Evolutionary conservation across 1,140 invertebrate genomes (phyloP).

Genomic region (Apis mellifera): DNA sequence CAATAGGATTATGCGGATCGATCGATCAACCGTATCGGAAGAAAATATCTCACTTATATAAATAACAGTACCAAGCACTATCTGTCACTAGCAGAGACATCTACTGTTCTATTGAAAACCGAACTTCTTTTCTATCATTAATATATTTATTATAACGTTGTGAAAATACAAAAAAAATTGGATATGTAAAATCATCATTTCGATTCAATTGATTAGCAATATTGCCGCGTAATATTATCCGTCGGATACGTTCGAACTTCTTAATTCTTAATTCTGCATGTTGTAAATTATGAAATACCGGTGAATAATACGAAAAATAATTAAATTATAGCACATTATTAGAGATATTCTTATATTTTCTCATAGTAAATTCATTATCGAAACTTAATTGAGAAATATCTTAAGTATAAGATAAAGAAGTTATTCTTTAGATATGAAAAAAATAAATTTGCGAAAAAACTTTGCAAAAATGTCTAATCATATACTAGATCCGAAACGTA

Average conservation of each 20-base stretch:
- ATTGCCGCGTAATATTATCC: not conserved
- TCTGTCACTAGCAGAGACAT: conserved; percentile 7
- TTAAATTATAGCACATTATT: not conserved
- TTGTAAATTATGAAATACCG: too few relatives aligned
- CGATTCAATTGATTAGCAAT: not conserved
- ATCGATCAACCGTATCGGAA: conserved; percentile 22
- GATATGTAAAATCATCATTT: too few relatives aligned
- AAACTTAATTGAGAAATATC: not conserved
- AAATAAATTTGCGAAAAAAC: not conserved
- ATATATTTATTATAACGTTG: too few relatives aligned
- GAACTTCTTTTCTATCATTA: too few relatives aligned
- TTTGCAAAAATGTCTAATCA: not conserved
- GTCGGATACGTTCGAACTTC: conserved; percentile 20
- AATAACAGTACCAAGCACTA: conserved; percentile 19
- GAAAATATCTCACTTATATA: conserved; percentile 28
- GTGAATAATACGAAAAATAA: not conserved
- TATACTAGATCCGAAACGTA: not conserved
- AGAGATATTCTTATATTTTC: not conserved
- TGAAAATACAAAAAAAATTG: not conserved
- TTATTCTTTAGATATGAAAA: too few relatives aligned
- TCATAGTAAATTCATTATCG: not conserved
- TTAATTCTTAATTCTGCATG: too few relatives aligned
- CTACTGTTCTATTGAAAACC: not conserved
- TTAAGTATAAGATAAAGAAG: not conserved
- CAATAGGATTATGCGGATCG: conserved; percentile 21